phyloP scores from a whole-genome alignment of 2,113 vertebrate species.

The Upupa epops region DNA sequence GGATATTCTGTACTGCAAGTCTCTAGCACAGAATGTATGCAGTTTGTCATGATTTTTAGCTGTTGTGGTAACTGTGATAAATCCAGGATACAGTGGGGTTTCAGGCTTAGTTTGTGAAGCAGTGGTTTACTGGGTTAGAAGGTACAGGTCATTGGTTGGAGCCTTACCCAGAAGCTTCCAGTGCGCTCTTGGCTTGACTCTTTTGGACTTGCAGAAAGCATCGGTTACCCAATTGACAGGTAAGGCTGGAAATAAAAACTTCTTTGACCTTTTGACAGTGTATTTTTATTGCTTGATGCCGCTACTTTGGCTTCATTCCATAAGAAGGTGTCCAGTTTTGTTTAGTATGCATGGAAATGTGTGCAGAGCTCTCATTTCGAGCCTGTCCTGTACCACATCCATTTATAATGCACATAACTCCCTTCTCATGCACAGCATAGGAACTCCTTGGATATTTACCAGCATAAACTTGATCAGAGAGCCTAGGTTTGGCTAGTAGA shows the following conservation, averaged over 20 bases:
- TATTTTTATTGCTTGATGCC: neutral
- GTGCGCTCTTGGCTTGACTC: neutral
- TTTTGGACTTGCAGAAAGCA: neutral
- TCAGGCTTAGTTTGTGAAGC: neutral
- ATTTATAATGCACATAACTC: neutral
- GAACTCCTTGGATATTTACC: neutral
- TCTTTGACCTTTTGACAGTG: neutral
- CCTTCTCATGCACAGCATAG: neutral
- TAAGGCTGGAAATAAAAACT: neutral
- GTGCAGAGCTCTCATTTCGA: neutral
- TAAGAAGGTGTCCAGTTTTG: neutral
- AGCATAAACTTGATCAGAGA: neutral
- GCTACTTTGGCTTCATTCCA: no score
- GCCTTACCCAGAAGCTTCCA: neutral
- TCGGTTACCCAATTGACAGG: neutral
- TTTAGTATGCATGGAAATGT: neutral
- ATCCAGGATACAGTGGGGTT: neutral
- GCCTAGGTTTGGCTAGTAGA: neutral
- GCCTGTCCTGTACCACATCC: neutral
- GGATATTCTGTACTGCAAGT: neutral
- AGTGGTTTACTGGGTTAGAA: neutral
- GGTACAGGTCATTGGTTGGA: accelerated
- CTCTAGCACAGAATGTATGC: neutral
- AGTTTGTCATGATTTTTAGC: neutral
- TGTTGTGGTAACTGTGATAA: neutral